A percentile compares a stretch with the other conserved stretches of the same genome.
Evolutionary conservation across 2,888 invertebrate species (phyloP).

Genomic region (Stenoptilia bipunctidactyla): DNA sequence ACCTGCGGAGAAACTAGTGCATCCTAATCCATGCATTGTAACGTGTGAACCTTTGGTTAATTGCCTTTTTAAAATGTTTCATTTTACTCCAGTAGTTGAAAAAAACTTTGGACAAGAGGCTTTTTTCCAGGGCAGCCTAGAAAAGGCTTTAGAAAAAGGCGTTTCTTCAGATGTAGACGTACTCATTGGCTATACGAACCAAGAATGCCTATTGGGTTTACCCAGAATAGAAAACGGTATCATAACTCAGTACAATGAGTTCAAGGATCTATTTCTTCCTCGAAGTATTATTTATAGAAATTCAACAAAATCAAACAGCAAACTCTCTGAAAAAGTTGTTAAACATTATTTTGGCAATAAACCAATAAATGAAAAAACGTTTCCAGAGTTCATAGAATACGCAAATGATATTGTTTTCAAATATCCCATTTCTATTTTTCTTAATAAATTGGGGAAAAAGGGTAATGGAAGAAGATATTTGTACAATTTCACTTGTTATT

Average conservation of each 20-base stretch:
- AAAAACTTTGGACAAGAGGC: slow-evolving; percentile 31
- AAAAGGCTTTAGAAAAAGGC: slow-evolving; percentile 38
- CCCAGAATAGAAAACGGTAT: slow-evolving; percentile 11
- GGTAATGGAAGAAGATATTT: slow-evolving; percentile 21
- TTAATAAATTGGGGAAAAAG: slow-evolving; percentile 16
- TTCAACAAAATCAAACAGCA: slow-evolving; percentile 20
- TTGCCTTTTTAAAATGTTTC: slow-evolving; percentile 24
- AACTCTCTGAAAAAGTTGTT: slow-evolving; percentile 26
- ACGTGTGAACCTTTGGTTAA: slow-evolving; percentile 23
- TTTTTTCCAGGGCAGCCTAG: slow-evolving; percentile 27
- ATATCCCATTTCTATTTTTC: slow-evolving; percentile 22
- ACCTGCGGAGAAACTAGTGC: slow-evolving; percentile 19
- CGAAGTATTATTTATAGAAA: slow-evolving; percentile 23
- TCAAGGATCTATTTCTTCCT: slow-evolving; percentile 30
- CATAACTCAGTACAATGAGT: slow-evolving; percentile 20
- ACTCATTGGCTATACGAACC: slow-evolving; percentile 77
- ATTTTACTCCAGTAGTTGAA: slow-evolving; percentile 36
- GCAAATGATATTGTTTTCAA: slow-evolving; percentile 19
- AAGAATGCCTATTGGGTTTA: slow-evolving; percentile 64
- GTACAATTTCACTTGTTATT: slow-evolving; percentile 31
- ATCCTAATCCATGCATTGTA: slow-evolving; percentile 17
- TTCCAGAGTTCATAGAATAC: slow-evolving; percentile 25
- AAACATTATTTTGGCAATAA: slow-evolving; percentile 29
- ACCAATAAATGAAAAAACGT: slow-evolving; percentile 14
- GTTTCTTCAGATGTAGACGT: slow-evolving; percentile 68